phyloP scores from a whole-genome alignment of 2,888 invertebrate genomes.

The Epiblema foenella region DNA sequence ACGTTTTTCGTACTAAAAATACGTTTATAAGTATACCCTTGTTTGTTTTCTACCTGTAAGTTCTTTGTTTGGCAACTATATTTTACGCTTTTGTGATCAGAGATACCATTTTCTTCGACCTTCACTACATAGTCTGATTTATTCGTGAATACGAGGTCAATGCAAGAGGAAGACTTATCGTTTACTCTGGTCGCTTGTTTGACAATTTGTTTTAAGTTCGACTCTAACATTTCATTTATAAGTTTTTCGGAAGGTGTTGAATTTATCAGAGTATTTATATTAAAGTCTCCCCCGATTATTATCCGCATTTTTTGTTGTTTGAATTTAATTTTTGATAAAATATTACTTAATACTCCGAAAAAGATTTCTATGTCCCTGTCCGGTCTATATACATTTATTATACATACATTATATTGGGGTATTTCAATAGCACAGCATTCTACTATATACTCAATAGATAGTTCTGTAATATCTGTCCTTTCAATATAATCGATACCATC shows the following conservation, averaged over 20 bases:
- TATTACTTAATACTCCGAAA: background rate
- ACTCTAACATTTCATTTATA: background rate
- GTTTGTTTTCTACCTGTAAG: background rate
- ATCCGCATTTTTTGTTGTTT: background rate
- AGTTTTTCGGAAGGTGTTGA: background rate
- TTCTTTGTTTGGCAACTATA: background rate
- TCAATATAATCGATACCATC: background rate
- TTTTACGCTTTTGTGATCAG: slow-evolving; percentile 4
- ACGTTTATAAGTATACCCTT: background rate
- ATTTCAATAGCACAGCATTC: background rate
- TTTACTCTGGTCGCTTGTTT: background rate
- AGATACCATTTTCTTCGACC: background rate
- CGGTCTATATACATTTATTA: background rate
- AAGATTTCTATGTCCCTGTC: background rate
- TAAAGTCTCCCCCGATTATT: background rate
- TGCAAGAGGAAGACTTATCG: background rate
- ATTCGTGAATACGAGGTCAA: slow-evolving; percentile 4
- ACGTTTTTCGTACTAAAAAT: background rate
- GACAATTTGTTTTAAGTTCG: background rate
- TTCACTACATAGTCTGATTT: background rate
- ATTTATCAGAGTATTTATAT: background rate
- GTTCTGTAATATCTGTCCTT: background rate
- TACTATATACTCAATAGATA: background rate
- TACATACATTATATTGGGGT: background rate
- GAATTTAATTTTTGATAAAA: background rate